These are phyloP conservation scores for Formica selysi DNA, from an alignment of 1,140 invertebrate genomes.

Conservation along the genomic window DNA sequence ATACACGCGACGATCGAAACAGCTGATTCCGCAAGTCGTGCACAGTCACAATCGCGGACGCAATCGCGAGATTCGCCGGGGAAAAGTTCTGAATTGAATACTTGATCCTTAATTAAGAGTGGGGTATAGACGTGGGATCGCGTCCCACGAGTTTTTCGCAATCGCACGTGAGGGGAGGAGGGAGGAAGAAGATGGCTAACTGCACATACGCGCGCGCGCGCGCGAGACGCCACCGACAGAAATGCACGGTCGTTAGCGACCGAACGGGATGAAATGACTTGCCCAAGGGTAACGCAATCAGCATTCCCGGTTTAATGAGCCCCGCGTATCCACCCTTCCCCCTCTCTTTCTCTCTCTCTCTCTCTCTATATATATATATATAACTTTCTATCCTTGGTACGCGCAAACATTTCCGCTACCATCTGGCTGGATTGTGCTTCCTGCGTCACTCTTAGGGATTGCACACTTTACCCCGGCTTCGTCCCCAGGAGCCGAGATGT, in stretches of 20 bases:
- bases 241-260: constrained; percentile 76
- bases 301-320: constrained; percentile 82
- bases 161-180: constrained; percentile 2
- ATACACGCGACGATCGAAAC: not conserved
- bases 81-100: constrained; percentile 53
- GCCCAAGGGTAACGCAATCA: constrained; percentile 80
- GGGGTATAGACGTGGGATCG: constrained; percentile 17
- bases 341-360: constrained; percentile 40
- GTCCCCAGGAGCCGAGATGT: no score
- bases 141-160: constrained; percentile 41
- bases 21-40: not conserved
- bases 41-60: constrained; percentile 13
- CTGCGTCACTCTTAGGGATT: constrained; percentile 48
- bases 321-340: constrained; percentile 69
- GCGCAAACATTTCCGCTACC: constrained; percentile 30
- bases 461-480: not conserved
- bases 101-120: constrained; percentile 49
- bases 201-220: not conserved
- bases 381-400: constrained; percentile 50
- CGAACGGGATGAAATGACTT: constrained; percentile 70
- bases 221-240: constrained; percentile 57
- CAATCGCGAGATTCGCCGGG: constrained; percentile 34
- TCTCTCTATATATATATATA: not conserved
- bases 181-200: no score
- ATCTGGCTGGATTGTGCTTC: constrained; percentile 1